Conservation (phyloP, 2,113 vertebrate species). For the Petrocephalus microphthalmus region DNA sequence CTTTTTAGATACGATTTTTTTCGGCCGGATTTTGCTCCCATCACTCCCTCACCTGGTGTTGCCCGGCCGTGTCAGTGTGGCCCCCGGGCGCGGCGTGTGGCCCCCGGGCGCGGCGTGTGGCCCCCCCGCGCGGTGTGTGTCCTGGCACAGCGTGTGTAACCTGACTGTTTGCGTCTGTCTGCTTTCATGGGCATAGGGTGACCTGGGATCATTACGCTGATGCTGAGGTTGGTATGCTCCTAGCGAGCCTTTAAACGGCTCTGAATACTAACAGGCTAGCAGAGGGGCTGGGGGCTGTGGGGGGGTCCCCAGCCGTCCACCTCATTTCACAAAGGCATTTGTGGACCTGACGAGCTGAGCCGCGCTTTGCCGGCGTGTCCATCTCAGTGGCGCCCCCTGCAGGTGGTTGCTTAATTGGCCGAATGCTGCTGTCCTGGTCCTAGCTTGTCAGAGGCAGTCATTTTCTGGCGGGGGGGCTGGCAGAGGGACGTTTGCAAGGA, state of each 20-base stretch:
- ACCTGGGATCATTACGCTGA: background rate
- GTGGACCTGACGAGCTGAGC: background rate
- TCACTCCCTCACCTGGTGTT: too few relatives aligned
- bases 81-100: background rate
- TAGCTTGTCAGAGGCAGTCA: background rate
- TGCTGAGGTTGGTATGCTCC: background rate
- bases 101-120: too few relatives aligned
- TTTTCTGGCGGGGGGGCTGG: background rate
- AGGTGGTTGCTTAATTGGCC: background rate
- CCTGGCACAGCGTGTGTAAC: background rate
- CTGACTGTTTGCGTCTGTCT: background rate
- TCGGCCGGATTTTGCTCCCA: too few relatives aligned
- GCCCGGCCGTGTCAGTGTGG: background rate
- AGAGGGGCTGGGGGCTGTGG: background rate
- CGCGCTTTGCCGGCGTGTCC: background rate
- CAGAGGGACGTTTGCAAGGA: background rate
- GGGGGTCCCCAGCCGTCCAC: background rate
- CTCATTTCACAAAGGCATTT: background rate
- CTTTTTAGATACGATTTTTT: slow-evolving; percentile 11
- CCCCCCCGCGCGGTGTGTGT: too few relatives aligned
- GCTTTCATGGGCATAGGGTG: background rate
- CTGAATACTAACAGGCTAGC: background rate
- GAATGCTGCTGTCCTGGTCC: background rate
- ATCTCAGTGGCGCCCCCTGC: background rate
- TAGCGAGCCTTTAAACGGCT: too few relatives aligned